Percentiles rank a stretch among this genome's conserved stretches.
Evolutionary conservation across 2,797 vertebrate genomes (phyloP).

Genomic region (Lutra lutra): DNA sequence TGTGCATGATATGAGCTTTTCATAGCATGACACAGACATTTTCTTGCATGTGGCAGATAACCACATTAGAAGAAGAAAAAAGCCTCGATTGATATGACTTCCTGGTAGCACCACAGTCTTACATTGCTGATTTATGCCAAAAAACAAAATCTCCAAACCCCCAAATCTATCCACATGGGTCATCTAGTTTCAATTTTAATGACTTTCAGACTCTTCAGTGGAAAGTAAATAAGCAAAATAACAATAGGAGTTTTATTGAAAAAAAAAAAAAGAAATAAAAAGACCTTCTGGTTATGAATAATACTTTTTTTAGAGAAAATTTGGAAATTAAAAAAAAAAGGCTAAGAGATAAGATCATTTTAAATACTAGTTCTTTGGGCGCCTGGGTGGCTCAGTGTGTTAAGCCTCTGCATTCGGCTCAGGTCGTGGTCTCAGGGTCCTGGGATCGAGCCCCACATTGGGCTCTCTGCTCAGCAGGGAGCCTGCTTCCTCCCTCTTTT

Average conservation of each 20-base stretch:
- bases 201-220: background rate
- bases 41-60: background rate
- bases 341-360: background rate
- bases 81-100: background rate
- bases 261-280: conserved; percentile 42
- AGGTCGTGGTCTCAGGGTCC: too few relatives aligned
- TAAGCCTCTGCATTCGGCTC: too few relatives aligned
- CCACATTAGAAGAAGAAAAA: conserved; percentile 5
- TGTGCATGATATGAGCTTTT: background rate
- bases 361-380: background rate
- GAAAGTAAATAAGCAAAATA: conserved; percentile 34
- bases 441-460: too few relatives aligned
- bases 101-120: background rate
- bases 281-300: conserved; percentile 30
- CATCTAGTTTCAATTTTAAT: conserved; percentile 40
- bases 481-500: too few relatives aligned
- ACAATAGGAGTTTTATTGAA: background rate
- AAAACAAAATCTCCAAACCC: background rate
- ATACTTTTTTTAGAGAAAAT: background rate
- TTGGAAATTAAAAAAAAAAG: background rate
- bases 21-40: background rate
- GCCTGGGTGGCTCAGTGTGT: too few relatives aligned
- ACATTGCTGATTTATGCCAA: conserved; percentile 11
- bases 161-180: background rate
- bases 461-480: too few relatives aligned